Base-by-base conservation (phyloP, 1,140 invertebrate genomes). In the Drosophila guanche region DNA sequence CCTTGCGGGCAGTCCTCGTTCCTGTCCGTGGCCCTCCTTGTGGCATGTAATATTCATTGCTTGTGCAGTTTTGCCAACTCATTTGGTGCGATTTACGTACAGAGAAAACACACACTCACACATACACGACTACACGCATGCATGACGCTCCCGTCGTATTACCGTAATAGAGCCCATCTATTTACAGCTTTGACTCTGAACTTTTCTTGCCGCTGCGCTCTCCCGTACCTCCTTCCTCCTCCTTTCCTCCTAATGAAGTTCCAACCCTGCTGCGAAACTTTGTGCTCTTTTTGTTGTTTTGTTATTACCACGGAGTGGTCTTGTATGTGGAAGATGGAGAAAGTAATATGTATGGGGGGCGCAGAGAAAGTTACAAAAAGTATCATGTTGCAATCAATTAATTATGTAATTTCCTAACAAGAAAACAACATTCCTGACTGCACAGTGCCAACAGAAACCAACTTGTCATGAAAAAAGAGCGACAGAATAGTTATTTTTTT, bases 11-110 rank as follows among this genome's bases (percentile, higher is more conserved):
- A 40, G 25, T 41, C 23, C 8, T 57, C 48, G 25, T 53, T 54
- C 42, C 22, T 33, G 37, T 42, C 27, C 50, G 71, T 33, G 8
- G 5, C 25, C 25, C 25, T 4, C 10, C 33, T 7, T 37, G 33
- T 37, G 33, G 33, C 33, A 10, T 37, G 33, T 37, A 63, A 70
- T 68, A 45, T 59, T 62, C 52, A 57, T 65, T 48, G 57, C 67
- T 46, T 47, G 54, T 72, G 67, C 68, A 66, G 56, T 71, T 78
- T 78, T 72, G 62, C 74, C 73, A 76, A 65, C 76, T 79, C 76
- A 81, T 81, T 81, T 81, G 72, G 52, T 56, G 66, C 78, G 62
- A 79, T 79, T 81, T 79, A 79, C 76, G 72, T 78, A 65, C 65
- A 47, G 42, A 41, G 47, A 52, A 5, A 20, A 62, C 62, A 53